Evolutionary conservation across 2,113 vertebrate genomes (phyloP), one percentile per base, ranked within the genome.

Genomic region (Athene noctua): DNA sequence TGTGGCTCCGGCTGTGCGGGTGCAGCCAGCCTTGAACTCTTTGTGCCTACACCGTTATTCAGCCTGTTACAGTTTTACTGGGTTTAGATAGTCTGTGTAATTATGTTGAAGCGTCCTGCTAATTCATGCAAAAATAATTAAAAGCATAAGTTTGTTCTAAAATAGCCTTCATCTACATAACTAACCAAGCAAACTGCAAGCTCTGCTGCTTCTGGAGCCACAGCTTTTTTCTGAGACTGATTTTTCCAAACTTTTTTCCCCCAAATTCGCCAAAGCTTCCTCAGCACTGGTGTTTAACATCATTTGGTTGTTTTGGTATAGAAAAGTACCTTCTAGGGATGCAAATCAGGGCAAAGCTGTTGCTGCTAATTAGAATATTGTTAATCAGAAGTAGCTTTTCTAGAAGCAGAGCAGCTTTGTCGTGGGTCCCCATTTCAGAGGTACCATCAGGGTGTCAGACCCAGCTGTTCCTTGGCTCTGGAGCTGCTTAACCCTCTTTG

Each of bases 21-120:
- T 1, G 23, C 67, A 63, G 57, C 34, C 52, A 3, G 2, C 0
- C 0, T 3, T 21, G 57, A 47, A 2, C 42, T 30, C 11, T 1
- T 44, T 44, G 25, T 75, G 34, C 75, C 72, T 63, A 4, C 26
- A 0, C 61, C 5, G 23, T 78, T 78, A 11, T 3, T 26, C 77
- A 30, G 30, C 27, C 62, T 36, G 49, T 17, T 46, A 17, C 25
- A 27, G 19, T 10, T 42, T 57, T 14, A 14, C 27, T 20, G 46
- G 13, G 1, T 54, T 66, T 47, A 38, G 70, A 4, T 13, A 0
- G 2, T 12, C 19, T 1, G 27, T 30, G 58, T 52, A n/a, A 44
- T 72, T 46, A 46, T 9, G 19, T 44, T 36, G 49, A 57, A 73
- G 59, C 1, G 8, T 73, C 46, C 70, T 96, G 59, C 42, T 83